Evolutionary conservation across 2,797 vertebrate genomes (phyloP), one percentile per base, ranked within the genome.

Genomic region (Ctenopoma kingsleyae): DNA sequence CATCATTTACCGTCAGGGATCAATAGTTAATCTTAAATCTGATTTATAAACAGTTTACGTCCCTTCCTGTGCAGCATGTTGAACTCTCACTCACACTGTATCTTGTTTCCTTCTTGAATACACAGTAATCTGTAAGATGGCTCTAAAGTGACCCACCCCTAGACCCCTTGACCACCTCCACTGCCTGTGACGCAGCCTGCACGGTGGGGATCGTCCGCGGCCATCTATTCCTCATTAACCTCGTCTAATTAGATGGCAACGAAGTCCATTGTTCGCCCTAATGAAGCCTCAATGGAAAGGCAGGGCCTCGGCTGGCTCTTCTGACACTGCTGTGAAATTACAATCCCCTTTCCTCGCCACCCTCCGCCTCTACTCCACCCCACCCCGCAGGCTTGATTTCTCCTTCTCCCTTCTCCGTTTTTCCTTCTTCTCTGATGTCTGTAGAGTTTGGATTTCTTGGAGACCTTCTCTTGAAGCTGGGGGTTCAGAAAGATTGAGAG

Each of bases 191-290:
- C 81, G 83, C 89, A 76, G 76, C 66, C 63, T 81, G 89, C 89
- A 60, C 83, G 44, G 74, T 70, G 85, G 90, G 90, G 90, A 87
- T 90, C 87, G 94, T 94, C 83, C 17, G 54, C 58, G 87, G 83
- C 59, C 92, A 91, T 93, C 93, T 61, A 78, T 93, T 96, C 93
- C 95, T 96, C 96, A 98, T 98, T 98, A 98, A 96, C 95, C 95
- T 94, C 94, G 87, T 94, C 96, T 98, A 98, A 98, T 98, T 97
- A 96, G 96, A 98, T 96, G 93, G 95, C 95, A 90, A 93, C 91
- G 92, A 95, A 91, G 81, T 89, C 94, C 93, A 95, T 96, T 96
- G 95, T 96, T 96, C 93, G 93, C 91, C 82, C 82, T 96, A 97
- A 98, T 97, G 96, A 96, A 97, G 96, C 96, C 95, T 96, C 94